Conservation (phyloP, 92 coral and sea anemone species). For the Nematostella vectensis region DNA sequence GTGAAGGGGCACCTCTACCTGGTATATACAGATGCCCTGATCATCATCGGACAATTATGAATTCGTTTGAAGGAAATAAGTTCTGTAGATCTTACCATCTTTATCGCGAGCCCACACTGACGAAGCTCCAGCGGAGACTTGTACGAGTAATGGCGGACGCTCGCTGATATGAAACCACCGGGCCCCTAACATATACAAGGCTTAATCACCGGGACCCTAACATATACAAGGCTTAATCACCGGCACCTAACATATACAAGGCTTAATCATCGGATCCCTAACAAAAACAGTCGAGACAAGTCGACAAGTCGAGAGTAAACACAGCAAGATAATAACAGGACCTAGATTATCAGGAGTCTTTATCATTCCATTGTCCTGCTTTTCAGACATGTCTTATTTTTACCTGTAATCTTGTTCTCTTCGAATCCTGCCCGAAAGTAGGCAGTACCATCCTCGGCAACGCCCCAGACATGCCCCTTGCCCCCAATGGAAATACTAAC, state of each 20-base stretch:
- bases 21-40: too few relatives aligned
- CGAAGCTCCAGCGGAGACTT: conserved; percentile 67
- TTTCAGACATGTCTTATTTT: too few relatives aligned
- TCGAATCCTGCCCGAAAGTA: conserved; percentile 87
- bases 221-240: conserved; percentile 70
- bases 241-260: too few relatives aligned
- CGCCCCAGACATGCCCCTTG: conserved; percentile 76
- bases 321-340: background rate
- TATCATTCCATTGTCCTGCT: too few relatives aligned
- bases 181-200: too few relatives aligned
- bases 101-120: conserved; percentile 90
- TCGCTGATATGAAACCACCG: conserved; percentile 87
- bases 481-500: conserved; percentile 85
- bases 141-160: conserved; percentile 56
- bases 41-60: too few relatives aligned
- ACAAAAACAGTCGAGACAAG: too few relatives aligned
- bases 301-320: too few relatives aligned
- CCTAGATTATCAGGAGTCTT: too few relatives aligned
- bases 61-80: too few relatives aligned
- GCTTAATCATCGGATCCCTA: too few relatives aligned
- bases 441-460: conserved; percentile 90
- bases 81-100: conserved; percentile 73
- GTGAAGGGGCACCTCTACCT: too few relatives aligned
- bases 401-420: conserved; percentile 66
- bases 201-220: conserved; percentile 82